phyloP scores from a whole-genome alignment of 2,888 invertebrate species.

The Eupithecia vulgata region DNA sequence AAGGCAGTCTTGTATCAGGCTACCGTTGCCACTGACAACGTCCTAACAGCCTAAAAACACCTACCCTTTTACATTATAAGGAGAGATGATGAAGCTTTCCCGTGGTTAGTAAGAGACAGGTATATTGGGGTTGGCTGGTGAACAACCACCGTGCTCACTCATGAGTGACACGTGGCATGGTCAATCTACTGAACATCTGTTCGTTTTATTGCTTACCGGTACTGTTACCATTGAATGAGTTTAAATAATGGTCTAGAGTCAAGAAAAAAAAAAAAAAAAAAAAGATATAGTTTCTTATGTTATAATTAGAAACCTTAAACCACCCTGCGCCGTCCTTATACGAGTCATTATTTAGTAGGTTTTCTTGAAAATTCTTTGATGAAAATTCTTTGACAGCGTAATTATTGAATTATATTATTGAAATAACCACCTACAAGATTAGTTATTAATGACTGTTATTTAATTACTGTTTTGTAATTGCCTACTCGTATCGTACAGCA shows the following conservation, averaged over 20 bases:
- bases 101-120: conserved; percentile 59
- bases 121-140: conserved; percentile 67
- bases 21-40: conserved; percentile 79
- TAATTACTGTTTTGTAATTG: neutral
- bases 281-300: neutral
- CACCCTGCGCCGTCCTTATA: neutral
- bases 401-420: neutral
- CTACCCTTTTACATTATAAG: conserved; percentile 65
- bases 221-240: neutral
- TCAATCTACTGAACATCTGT: conserved; percentile 71
- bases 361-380: neutral
- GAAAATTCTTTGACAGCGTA: neutral
- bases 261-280: neutral
- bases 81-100: conserved; percentile 51
- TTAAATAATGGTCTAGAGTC: neutral
- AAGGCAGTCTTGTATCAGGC: conserved; percentile 71
- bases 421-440: neutral
- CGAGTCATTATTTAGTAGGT: neutral
- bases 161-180: conserved; percentile 72
- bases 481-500: neutral
- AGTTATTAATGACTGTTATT: no score
- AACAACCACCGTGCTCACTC: conserved; percentile 70
- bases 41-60: conserved; percentile 75
- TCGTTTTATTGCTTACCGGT: conserved; percentile 45
- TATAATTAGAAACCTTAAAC: neutral